Conservation (phyloP, 2,797 vertebrate genomes). For the Eidolon dupreanum region DNA sequence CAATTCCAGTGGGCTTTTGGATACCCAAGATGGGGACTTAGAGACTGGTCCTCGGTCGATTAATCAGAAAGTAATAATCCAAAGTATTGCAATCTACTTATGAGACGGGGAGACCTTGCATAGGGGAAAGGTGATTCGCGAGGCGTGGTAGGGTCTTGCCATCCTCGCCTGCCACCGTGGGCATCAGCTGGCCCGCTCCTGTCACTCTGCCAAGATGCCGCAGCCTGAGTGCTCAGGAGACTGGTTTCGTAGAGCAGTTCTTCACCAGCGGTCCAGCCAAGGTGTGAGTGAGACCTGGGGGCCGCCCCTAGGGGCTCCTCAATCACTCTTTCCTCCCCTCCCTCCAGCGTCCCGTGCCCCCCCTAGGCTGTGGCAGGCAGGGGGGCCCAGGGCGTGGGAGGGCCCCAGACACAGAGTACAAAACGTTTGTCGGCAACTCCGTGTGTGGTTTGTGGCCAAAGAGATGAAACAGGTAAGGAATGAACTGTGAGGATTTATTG, state of each 20-base stretch:
- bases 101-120: background rate
- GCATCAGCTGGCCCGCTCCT: fast-evolving
- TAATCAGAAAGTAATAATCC: background rate
- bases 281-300: background rate
- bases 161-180: fast-evolving
- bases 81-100: background rate
- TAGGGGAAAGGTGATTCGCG: background rate
- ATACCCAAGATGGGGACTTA: background rate
- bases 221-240: fast-evolving
- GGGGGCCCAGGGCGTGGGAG: fast-evolving
- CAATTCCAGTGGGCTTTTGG: background rate
- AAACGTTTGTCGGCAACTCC: background rate
- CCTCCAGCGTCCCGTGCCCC: no score
- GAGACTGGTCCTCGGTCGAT: background rate
- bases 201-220: background rate
- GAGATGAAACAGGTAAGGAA: background rate
- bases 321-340: fast-evolving
- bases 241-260: background rate
- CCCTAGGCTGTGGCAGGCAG: no score
- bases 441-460: background rate
- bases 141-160: background rate
- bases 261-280: background rate
- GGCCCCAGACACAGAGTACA: background rate
- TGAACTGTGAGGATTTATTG: background rate
- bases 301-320: no score